phyloP scores from a whole-genome alignment of 2,113 vertebrate species.

The Rhizomys pruinosus region DNA sequence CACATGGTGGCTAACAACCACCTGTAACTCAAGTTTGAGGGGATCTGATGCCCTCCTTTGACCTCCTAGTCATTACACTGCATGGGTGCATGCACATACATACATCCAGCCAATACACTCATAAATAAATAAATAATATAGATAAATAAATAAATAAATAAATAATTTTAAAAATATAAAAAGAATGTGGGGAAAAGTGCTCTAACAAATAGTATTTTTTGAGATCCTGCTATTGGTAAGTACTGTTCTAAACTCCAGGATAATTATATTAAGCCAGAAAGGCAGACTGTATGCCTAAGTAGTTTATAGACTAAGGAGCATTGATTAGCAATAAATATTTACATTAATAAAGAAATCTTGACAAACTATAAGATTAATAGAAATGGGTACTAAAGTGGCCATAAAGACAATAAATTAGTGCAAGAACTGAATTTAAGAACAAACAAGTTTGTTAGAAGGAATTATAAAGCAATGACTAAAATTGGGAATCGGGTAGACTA shows the following conservation, averaged over 20 bases:
- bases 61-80: too few species aligned
- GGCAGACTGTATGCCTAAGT: neutral
- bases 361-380: constrained; percentile 16
- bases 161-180: neutral
- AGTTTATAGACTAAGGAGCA: neutral
- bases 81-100: too few species aligned
- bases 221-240: neutral
- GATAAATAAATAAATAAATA: too few species aligned
- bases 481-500: neutral
- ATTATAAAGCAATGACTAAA: neutral
- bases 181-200: neutral
- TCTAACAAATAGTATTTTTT: neutral
- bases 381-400: neutral
- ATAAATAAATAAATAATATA: too few species aligned
- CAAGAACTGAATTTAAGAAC: constrained; percentile 37
- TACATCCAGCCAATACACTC: too few species aligned
- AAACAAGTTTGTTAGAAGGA: neutral
- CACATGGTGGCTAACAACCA: too few species aligned
- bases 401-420: neutral
- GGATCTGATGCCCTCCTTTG: too few species aligned
- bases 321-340: neutral
- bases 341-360: neutral
- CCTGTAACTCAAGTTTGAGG: too few species aligned
- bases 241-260: neutral
- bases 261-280: neutral